These are phyloP conservation scores for Camponotus floridanus DNA, from an alignment of 1,140 invertebrate genomes.

Conservation along the genomic window DNA sequence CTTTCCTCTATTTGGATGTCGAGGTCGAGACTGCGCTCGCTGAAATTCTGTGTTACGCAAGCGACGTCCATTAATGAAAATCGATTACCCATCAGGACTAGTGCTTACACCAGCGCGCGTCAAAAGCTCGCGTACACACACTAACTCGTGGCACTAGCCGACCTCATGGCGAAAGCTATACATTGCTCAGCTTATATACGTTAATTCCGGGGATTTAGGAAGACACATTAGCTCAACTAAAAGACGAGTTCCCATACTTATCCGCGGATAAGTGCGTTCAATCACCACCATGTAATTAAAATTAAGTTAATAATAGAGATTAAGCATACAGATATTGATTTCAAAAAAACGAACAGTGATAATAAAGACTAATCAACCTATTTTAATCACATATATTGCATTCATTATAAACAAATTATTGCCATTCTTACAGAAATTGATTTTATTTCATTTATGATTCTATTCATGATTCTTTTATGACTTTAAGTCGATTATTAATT, in stretches of 20 bases:
- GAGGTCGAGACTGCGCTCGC: constrained; percentile 66
- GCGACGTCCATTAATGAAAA: constrained; percentile 79
- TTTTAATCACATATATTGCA: constrained; percentile 19
- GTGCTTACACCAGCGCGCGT: constrained; percentile 72
- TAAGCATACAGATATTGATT: neutral
- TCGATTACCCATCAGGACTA: constrained; percentile 77
- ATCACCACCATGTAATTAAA: constrained; percentile 12
- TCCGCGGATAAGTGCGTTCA: constrained; percentile 33
- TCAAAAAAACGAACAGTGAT: constrained; percentile 1
- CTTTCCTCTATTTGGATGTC: constrained; percentile 50
- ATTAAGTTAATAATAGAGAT: constrained; percentile 29
- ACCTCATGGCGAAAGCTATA: constrained; percentile 54
- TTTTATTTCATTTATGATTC: too few species aligned
- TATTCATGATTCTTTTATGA: neutral
- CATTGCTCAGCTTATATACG: constrained; percentile 65
- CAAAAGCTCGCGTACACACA: constrained; percentile 68
- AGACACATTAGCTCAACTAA: constrained; percentile 68
- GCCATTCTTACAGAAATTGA: neutral
- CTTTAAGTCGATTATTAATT: neutral
- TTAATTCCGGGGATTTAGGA: constrained; percentile 68
- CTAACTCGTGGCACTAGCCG: constrained; percentile 43
- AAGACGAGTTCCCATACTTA: constrained; percentile 45
- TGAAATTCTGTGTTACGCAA: constrained; percentile 74
- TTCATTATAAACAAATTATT: constrained; percentile 23
- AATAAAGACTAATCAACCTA: constrained; percentile 1